A percentile compares a stretch with the other conserved stretches of the same genome.
phyloP scores from a whole-genome alignment of 2,113 vertebrate genomes.

The Epinephelus cyanopodus region DNA sequence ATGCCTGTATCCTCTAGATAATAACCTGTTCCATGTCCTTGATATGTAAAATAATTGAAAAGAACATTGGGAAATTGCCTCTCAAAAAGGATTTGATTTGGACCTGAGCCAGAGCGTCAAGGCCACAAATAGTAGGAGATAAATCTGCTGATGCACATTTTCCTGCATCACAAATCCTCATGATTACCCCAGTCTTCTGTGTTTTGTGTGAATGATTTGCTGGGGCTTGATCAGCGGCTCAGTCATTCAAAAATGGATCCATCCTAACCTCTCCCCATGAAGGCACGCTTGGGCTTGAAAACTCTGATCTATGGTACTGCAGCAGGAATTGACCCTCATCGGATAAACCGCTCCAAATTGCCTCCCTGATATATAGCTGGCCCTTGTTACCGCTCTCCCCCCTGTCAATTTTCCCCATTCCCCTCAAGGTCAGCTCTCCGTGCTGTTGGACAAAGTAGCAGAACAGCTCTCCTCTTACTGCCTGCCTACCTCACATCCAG shows the following conservation, averaged over 20 bases:
- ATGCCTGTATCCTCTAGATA: slow-evolving; percentile 51
- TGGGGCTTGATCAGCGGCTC: slow-evolving; percentile 65
- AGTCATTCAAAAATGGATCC: slow-evolving; percentile 74
- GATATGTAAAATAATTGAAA: slow-evolving; percentile 69
- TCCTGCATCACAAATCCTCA: slow-evolving; percentile 75
- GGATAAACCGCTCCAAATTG: slow-evolving; percentile 85
- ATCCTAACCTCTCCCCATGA: slow-evolving; percentile 66
- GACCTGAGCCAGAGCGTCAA: slow-evolving; percentile 43
- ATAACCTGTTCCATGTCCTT: slow-evolving; percentile 62
- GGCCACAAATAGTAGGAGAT: slow-evolving; percentile 68
- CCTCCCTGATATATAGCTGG: slow-evolving; percentile 83
- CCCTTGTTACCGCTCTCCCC: slow-evolving; percentile 80
- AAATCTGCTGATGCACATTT: slow-evolving; percentile 73
- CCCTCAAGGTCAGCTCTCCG: slow-evolving; percentile 81
- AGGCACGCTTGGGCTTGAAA: slow-evolving; percentile 67
- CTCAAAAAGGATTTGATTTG: slow-evolving; percentile 69
- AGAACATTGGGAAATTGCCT: slow-evolving; percentile 60
- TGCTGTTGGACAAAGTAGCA: slow-evolving; percentile 75
- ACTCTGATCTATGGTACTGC: slow-evolving; percentile 80
- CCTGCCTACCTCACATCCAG: slow-evolving; percentile 47
- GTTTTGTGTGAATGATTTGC: slow-evolving; percentile 76
- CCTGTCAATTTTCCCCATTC: slow-evolving; percentile 82
- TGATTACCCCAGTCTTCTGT: slow-evolving; percentile 71
- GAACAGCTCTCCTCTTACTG: slow-evolving; percentile 63
- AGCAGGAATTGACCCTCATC: slow-evolving; percentile 83